These are phyloP conservation scores for Acronicta leporina DNA, from an alignment of 2,888 invertebrate genomes.

Conservation along the genomic window DNA sequence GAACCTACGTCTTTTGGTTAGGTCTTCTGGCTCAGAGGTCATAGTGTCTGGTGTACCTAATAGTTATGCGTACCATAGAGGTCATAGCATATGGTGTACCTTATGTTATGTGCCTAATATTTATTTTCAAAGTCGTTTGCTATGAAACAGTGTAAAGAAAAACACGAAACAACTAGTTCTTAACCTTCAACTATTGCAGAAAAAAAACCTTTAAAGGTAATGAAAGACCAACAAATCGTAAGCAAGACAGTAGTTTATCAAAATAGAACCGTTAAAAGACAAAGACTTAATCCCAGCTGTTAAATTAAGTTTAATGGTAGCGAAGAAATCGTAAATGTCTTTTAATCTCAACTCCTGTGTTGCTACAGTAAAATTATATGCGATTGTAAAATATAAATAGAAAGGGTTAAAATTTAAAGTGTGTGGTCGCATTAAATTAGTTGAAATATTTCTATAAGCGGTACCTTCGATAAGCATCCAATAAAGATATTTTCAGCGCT, in stretches of 20 bases:
- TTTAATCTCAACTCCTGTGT: slow-evolving; percentile 35
- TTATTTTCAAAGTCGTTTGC: too few relatives aligned
- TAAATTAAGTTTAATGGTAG: slow-evolving; percentile 36
- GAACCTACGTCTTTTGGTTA: too few relatives aligned
- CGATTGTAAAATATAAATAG: slow-evolving; percentile 18
- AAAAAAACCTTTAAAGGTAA: not conserved
- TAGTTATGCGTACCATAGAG: too few relatives aligned
- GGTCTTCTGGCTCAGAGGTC: too few relatives aligned
- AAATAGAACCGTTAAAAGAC: slow-evolving; percentile 46
- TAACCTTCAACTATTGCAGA: too few relatives aligned
- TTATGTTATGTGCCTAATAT: too few relatives aligned
- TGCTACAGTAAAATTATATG: slow-evolving; percentile 19
- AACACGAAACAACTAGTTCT: too few relatives aligned
- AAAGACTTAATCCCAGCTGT: slow-evolving; percentile 33
- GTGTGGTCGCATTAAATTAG: slow-evolving; percentile 33
- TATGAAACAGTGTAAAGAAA: too few relatives aligned
- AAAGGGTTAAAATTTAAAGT: slow-evolving; percentile 3
- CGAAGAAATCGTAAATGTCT: slow-evolving; percentile 50
- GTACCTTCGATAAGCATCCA: not conserved
- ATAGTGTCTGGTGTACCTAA: too few relatives aligned
- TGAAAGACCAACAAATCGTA: slow-evolving; percentile 7
- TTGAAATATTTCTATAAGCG: slow-evolving; percentile 21
- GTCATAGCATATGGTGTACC: too few relatives aligned
- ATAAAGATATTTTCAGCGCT: too few relatives aligned
- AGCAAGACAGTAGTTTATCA: slow-evolving; percentile 38